Conservation (phyloP, 2,888 invertebrate genomes). For the Lordiphosa andalusiaca region DNA sequence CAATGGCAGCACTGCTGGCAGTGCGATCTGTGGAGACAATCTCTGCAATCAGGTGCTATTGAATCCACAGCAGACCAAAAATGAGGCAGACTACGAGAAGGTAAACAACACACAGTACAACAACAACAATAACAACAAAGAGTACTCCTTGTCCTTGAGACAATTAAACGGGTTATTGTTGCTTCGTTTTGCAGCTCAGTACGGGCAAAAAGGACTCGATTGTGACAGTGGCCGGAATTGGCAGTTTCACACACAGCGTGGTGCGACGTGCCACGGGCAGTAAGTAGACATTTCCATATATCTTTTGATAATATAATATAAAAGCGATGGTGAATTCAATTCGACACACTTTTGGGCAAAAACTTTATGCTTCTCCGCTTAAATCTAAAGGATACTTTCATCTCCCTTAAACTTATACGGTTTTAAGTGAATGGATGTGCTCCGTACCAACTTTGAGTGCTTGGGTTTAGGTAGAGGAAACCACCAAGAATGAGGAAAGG, state of each 20-base stretch:
- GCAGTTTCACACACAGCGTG: conserved; percentile 79
- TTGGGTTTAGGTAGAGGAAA: too few species aligned
- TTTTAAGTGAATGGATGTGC: too few species aligned
- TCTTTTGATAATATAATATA: neutral
- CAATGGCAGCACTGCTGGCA: conserved; percentile 63
- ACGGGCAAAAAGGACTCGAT: conserved; percentile 80
- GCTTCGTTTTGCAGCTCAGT: conserved; percentile 66
- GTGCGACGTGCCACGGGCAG: conserved; percentile 79
- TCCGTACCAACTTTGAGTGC: too few species aligned
- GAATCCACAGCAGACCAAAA: conserved; percentile 78
- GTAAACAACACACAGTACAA: conserved; percentile 49
- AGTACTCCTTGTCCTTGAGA: conserved; percentile 10
- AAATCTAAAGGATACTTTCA: too few species aligned
- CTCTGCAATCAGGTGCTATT: conserved; percentile 79
- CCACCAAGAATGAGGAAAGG: too few species aligned
- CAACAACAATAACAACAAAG: too few species aligned
- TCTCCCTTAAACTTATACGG: too few species aligned
- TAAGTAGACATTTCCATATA: conserved; percentile 63
- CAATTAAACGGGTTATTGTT: conserved; percentile 2
- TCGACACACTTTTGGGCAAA: neutral
- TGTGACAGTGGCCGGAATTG: conserved; percentile 79
- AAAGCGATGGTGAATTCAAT: neutral
- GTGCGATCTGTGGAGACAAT: conserved; percentile 59
- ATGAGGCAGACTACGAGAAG: conserved; percentile 79
- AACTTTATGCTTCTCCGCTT: too few species aligned